Base-by-base conservation (phyloP, 2,113 vertebrate genomes). In the Gallinago paraguaiae region DNA sequence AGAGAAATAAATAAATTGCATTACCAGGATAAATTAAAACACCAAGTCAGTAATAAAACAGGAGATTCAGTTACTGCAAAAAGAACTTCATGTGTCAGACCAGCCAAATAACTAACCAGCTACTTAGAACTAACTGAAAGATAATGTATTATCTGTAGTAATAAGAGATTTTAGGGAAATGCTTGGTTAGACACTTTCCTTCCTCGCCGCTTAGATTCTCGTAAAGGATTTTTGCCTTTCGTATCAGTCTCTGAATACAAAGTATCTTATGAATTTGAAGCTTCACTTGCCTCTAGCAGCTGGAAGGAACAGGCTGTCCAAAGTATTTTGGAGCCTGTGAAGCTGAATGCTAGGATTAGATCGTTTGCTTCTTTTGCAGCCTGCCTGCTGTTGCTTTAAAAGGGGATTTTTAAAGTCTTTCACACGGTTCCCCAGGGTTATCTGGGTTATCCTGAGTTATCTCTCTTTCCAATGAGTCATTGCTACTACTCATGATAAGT, bases 341-440 rank as follows among this genome's bases (percentile, higher is more conserved):
- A 82, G 41, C 74, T 95, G 90, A 89, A 87, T 87, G 67, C 74
- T 87, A 25, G 74, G 75, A 91, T 96, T 95, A 87, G 78, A 69
- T 89, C 1, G 3, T 63, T 89, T 57, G 79, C 74, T 91, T 82
- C 83, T 87, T 84, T 91, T 86, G 54, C 84, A 82, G 93, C 71
- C 71, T 88, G 90, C 92, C 79, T 96, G 87, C 93, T 95, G 85
- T 91, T 77, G 28, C 88, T 95, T 96, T 94, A 80, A 90, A 94
- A 80, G 63, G 41, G 67, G 67, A 54, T 92, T 95, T 90, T 91
- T 33, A 11, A 93, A 91, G 67, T 87, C 78, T 88, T 95, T 94
- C 82, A 67, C 87, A 63, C 59, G 63, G 67, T 87, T 91, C 91
- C 67, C 77, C 35, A 28, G 81, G 83, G 94, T 95, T 95, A 88